A percentile compares a stretch with the other conserved stretches of the same genome.
phyloP scores from a whole-genome alignment of 2,113 vertebrate species.

The Recurvirostra avosetta region DNA sequence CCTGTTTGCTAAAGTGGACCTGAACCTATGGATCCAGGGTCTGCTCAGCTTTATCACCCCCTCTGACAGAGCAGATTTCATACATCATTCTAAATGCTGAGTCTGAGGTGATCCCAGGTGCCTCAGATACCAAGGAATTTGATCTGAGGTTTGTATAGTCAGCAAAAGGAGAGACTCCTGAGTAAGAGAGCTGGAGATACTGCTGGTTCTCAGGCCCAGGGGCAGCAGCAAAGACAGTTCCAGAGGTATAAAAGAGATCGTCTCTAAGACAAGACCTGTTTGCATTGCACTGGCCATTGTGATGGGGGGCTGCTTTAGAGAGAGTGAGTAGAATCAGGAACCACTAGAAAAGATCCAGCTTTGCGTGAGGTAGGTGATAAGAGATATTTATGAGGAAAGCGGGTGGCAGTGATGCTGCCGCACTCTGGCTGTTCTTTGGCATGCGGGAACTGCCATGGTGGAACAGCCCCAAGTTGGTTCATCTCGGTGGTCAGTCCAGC shows the following conservation, averaged over 20 bases:
- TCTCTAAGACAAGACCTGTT: not conserved
- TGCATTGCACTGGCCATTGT: not conserved
- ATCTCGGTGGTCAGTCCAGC: not conserved
- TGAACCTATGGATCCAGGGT: fast-evolving
- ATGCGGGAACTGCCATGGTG: not conserved
- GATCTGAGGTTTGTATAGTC: not conserved
- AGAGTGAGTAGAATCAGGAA: not conserved
- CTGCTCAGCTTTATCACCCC: not conserved
- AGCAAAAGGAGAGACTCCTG: not conserved
- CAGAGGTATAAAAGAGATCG: not conserved
- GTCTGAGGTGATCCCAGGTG: not conserved
- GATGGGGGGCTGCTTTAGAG: not conserved
- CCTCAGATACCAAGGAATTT: not conserved
- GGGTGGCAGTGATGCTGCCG: not conserved
- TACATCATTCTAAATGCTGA: not conserved
- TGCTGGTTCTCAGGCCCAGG: not conserved
- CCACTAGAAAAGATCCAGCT: not conserved
- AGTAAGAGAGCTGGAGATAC: not conserved
- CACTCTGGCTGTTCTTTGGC: not conserved
- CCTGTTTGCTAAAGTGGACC: not conserved
- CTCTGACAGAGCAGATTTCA: not conserved
- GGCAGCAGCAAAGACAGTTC: not conserved
- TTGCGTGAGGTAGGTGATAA: not conserved
- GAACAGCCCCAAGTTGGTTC: not conserved
- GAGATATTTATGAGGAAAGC: not conserved